These are phyloP conservation scores for Macheiramphus alcinus DNA, from an alignment of 2,113 vertebrate species.

Conservation along the genomic window DNA sequence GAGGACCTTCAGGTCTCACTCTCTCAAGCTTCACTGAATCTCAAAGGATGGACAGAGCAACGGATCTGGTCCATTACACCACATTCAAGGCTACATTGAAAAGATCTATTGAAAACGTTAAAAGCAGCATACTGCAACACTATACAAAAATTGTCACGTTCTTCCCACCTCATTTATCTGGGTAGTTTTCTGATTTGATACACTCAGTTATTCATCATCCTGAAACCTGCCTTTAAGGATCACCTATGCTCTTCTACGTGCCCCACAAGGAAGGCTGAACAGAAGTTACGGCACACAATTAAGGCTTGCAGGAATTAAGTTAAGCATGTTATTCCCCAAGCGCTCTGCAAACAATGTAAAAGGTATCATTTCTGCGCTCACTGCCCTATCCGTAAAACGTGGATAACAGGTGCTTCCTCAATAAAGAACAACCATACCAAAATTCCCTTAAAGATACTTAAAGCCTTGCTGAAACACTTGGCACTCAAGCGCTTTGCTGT, in stretches of 20 bases:
- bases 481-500: background rate
- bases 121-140: background rate
- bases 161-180: background rate
- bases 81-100: background rate
- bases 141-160: background rate
- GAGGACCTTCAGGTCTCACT: background rate
- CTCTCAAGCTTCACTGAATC: background rate
- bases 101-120: accelerated
- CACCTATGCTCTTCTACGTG: background rate
- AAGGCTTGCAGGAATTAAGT: background rate
- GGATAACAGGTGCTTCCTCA: background rate
- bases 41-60: background rate
- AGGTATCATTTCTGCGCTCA: background rate
- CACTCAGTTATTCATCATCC: background rate
- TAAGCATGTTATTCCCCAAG: background rate
- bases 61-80: accelerated
- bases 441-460: background rate
- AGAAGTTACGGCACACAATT: accelerated
- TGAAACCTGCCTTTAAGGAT: background rate
- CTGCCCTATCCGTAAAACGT: background rate
- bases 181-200: background rate
- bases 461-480: background rate
- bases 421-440: background rate
- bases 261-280: background rate
- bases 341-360: background rate